These are phyloP conservation scores for Glareola pratincola DNA, from an alignment of 2,113 vertebrate genomes.

Conservation along the genomic window DNA sequence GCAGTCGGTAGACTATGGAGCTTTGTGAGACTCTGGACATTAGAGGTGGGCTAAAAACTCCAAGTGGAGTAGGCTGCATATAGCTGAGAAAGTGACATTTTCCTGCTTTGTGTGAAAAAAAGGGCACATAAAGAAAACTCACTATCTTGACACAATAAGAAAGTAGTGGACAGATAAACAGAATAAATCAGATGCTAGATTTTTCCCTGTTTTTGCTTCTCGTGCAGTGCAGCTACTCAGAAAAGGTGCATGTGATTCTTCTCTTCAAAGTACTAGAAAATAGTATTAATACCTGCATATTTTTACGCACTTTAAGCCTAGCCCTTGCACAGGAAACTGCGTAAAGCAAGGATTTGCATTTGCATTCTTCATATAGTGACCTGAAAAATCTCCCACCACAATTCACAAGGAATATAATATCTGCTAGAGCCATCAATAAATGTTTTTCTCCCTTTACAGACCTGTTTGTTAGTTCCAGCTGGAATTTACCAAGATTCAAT, in stretches of 20 bases:
- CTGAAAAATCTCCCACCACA: neutral
- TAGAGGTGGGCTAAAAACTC: neutral
- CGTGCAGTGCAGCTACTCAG: neutral
- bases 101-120: neutral
- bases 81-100: neutral
- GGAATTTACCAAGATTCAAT: neutral
- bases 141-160: neutral
- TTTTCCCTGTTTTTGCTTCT: neutral
- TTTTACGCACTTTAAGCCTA: neutral
- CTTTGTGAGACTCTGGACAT: neutral
- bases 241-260: neutral
- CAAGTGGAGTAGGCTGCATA: neutral
- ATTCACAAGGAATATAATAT: neutral
- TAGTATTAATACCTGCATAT: neutral
- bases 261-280: neutral
- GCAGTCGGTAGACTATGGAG: neutral
- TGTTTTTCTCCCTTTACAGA: neutral
- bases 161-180: neutral
- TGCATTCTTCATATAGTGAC: neutral
- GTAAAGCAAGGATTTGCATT: neutral
- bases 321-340: neutral
- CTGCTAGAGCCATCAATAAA: neutral
- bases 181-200: neutral
- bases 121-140: neutral
- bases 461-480: neutral